A percentile compares a stretch with the other conserved stretches of the same genome.
Conservation (phyloP, 2,797 vertebrate species). For the Myripristis jacobus region DNA sequence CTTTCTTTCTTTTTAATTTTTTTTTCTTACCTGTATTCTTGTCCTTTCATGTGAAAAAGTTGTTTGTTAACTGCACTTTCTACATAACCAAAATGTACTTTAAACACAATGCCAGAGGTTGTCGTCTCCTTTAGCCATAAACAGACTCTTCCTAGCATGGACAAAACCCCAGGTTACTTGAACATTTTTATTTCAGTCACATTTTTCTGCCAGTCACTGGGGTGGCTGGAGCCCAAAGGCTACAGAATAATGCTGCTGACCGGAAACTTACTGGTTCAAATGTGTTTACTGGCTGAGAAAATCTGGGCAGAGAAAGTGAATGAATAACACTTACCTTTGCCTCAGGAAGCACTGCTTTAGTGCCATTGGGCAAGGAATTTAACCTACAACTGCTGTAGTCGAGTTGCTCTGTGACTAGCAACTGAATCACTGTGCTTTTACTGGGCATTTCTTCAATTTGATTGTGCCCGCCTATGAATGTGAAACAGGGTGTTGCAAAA, state of each 20-base stretch:
- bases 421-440: neutral
- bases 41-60: neutral
- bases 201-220: neutral
- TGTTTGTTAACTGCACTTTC: constrained; percentile 2
- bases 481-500: constrained; percentile 6
- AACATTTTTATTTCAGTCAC: constrained; percentile 15
- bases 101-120: constrained; percentile 7
- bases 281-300: constrained; percentile 22
- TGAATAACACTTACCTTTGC: neutral
- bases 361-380: constrained; percentile 23
- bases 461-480: constrained; percentile 11
- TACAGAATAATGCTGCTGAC: constrained; percentile 50
- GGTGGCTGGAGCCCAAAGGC: constrained; percentile 42
- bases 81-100: constrained; percentile 18
- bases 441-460: neutral
- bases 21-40: constrained; percentile 17
- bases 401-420: neutral
- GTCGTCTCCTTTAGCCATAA: constrained; percentile 23
- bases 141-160: constrained; percentile 24
- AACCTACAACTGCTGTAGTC: neutral
- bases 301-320: constrained; percentile 26
- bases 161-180: constrained; percentile 27
- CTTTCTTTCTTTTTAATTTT: neutral
- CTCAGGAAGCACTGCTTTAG: constrained; percentile 12
- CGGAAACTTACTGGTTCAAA: constrained; percentile 48